phyloP scores from a whole-genome alignment of 2,888 invertebrate genomes.

The Acanthopleura granulata region DNA sequence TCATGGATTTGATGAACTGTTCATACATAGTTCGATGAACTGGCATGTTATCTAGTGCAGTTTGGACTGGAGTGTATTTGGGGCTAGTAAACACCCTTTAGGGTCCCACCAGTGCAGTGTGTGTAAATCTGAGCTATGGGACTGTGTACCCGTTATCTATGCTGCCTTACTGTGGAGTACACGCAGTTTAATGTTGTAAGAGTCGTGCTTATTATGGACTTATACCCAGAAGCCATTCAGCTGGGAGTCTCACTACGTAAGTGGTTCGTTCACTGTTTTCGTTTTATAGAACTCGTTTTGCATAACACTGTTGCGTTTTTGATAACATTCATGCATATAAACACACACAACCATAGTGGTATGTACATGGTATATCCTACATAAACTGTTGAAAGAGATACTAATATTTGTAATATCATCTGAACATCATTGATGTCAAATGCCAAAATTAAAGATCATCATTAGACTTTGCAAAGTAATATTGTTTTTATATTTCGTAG shows the following conservation, averaged over 20 bases:
- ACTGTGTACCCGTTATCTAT: background rate
- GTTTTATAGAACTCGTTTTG: background rate
- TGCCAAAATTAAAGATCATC: no score
- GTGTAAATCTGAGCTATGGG: background rate
- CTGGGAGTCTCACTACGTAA: constrained; percentile 1
- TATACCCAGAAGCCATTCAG: background rate
- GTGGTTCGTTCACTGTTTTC: constrained; percentile 12
- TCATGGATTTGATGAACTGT: background rate
- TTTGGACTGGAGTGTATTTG: constrained; percentile 12
- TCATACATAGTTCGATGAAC: background rate
- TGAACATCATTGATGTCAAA: no score
- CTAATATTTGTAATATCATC: no score
- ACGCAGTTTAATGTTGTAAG: constrained; percentile 4
- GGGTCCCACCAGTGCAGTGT: background rate
- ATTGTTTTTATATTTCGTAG: no score
- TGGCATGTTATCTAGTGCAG: no score
- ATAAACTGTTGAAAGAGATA: no score
- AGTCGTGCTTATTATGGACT: constrained; percentile 11
- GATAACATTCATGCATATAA: no score
- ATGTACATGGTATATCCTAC: no score
- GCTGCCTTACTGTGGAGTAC: background rate
- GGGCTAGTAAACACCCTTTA: background rate
- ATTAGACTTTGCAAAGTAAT: no score
- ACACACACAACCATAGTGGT: no score
- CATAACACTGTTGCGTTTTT: no score